Evolutionary conservation across 1,140 invertebrate genomes (phyloP), one percentile per base, ranked within the genome.

Genomic region (Stegodyphus mimosarum): DNA sequence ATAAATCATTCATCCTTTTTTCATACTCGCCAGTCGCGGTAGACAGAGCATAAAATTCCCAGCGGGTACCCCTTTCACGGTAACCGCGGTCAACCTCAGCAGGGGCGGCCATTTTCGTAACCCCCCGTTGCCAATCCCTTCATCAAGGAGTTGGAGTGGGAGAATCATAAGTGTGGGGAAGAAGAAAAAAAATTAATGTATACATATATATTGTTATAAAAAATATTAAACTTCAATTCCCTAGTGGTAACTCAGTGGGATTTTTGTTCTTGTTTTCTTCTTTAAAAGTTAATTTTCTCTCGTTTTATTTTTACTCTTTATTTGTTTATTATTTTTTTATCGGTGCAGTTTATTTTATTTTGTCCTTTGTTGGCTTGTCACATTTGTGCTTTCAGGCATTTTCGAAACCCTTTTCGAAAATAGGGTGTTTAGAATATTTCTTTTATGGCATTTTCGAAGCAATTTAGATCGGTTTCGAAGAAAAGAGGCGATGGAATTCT

Each of bases 21-120:
- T 74, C 49, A 66, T 52, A 15, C 60, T 52, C 33, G 53, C 60
- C 52, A 55, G 63, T 70, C 71, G 73, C 63, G 73, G 70, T 83
- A 76, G 73, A 76, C 81, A 71, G 73, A 84, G 81, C 81, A 84
- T 84, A 84, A 84, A 84, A 84, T 84, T 84, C 81, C 73, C 81
- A 74, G 73, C 66, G 81, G 81, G 81, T 60, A 76, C 63, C 64
- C 70, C 81, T 84, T 84, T 84, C 81, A 76, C 72, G 67, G 81
- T 70, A 75, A 84, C 81, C 73, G 81, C 73, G 79, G 79, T 81
- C 79, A 81, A 51, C 69, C 79, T 48, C 79, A 73, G 79, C 70
- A n/a, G 52, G 81, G 81, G 81, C 70, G 67, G 72, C 18, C 72
- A 11, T 64, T 72, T 75, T 69, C 60, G 33, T 9, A n/a, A 7